Evolutionary conservation across 1,140 invertebrate species (phyloP).

Genomic region (Ceratosolen fusciceps): DNA sequence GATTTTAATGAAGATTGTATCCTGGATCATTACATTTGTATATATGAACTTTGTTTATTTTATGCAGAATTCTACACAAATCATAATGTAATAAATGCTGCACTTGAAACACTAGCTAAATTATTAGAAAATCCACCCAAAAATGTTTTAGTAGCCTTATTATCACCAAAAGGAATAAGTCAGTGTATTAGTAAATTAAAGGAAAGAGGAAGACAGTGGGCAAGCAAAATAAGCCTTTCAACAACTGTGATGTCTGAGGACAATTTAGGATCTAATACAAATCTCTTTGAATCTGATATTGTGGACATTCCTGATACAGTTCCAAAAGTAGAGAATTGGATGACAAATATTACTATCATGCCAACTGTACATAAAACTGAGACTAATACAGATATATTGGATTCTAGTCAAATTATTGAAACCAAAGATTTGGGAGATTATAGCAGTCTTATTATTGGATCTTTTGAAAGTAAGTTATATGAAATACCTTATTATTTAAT

Average conservation of each 20-base stretch:
- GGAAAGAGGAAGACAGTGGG: slow-evolving; percentile 53
- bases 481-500: neutral
- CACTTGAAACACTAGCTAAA: slow-evolving; percentile 85
- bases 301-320: slow-evolving; percentile 62
- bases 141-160: slow-evolving; percentile 75
- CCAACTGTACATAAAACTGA: slow-evolving; percentile 46
- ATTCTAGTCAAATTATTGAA: slow-evolving; percentile 52
- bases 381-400: slow-evolving; percentile 42
- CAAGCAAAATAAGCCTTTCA: slow-evolving; percentile 64
- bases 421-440: slow-evolving; percentile 59
- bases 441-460: slow-evolving; percentile 57
- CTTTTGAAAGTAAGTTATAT: slow-evolving; percentile 58
- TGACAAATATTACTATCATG: slow-evolving; percentile 52
- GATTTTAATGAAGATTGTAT: slow-evolving; percentile 52
- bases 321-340: slow-evolving; percentile 62
- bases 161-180: slow-evolving; percentile 73
- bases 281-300: slow-evolving; percentile 64
- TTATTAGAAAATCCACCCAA: slow-evolving; percentile 78
- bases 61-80: slow-evolving; percentile 79
- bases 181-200: slow-evolving; percentile 64
- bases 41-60: slow-evolving; percentile 87
- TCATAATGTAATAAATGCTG: slow-evolving; percentile 88
- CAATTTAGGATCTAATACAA: slow-evolving; percentile 63
- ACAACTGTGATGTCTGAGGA: slow-evolving; percentile 65
- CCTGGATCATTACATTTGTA: slow-evolving; percentile 73